Conservation (phyloP, 1,140 invertebrate species). For the Chironomus striatipennis region DNA sequence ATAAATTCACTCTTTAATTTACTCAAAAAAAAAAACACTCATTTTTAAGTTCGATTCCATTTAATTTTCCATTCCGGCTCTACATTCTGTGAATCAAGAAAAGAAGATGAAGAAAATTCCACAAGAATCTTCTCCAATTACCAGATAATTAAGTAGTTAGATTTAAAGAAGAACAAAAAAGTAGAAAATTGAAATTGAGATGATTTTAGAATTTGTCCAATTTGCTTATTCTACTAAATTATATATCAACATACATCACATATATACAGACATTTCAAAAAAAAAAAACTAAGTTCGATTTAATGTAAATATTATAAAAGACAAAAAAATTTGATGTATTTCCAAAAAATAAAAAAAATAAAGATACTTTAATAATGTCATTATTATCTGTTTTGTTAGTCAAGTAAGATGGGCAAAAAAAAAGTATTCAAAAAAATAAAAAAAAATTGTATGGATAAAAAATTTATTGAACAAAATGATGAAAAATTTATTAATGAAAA, state of each 20-base stretch:
- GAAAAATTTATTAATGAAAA: slow-evolving; percentile 23
- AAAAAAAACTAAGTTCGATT: not conserved
- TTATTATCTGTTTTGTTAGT: slow-evolving; percentile 15
- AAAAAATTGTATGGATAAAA: slow-evolving; percentile 10
- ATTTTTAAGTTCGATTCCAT: too few relatives aligned
- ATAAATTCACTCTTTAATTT: not conserved
- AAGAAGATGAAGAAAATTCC: not conserved
- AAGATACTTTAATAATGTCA: not conserved
- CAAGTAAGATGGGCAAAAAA: slow-evolving; percentile 5
- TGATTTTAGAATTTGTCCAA: not conserved
- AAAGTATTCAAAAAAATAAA: not conserved
- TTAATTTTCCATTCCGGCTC: too few relatives aligned
- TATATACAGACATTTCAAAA: not conserved
- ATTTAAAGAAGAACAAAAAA: slow-evolving; percentile 15
- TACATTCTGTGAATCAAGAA: too few relatives aligned
- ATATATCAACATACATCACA: not conserved
- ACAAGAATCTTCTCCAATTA: not conserved
- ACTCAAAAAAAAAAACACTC: too few relatives aligned
- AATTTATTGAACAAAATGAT: slow-evolving; percentile 2
- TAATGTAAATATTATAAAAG: not conserved
- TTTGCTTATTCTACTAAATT: slow-evolving; percentile 3
- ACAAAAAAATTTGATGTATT: not conserved
- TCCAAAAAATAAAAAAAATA: not conserved
- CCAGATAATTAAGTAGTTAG: slow-evolving; percentile 3
- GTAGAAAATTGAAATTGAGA: not conserved